phyloP scores from a whole-genome alignment of 2,113 vertebrate genomes.

The Ctenodactylus gundi region DNA sequence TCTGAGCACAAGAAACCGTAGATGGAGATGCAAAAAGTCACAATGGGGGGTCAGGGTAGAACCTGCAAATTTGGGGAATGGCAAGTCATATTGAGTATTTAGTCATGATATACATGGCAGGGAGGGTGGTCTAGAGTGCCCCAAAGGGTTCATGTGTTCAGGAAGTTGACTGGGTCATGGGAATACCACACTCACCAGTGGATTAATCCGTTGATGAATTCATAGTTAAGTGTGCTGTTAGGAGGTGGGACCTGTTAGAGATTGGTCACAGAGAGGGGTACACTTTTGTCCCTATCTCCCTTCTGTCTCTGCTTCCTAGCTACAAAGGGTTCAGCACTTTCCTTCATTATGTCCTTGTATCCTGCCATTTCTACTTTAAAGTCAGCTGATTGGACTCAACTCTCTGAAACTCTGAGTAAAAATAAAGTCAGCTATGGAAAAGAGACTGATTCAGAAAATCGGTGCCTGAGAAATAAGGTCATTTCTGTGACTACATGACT shows the following conservation, averaged over 20 bases:
- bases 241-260: background rate
- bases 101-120: background rate
- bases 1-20: background rate
- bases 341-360: background rate
- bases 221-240: background rate
- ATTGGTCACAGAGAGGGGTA: background rate
- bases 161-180: background rate
- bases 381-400: background rate
- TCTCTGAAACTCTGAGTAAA: background rate
- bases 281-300: background rate
- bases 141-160: background rate
- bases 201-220: background rate
- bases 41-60: background rate
- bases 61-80: background rate
- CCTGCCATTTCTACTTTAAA: background rate
- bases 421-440: background rate
- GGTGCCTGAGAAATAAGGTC: background rate
- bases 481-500: background rate
- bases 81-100: background rate
- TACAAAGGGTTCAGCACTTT: background rate
- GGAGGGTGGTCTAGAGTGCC: background rate
- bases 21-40: background rate
- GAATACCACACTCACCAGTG: background rate
- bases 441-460: background rate
- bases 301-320: background rate